Evolutionary conservation across 2,113 vertebrate species (phyloP).

Genomic region (Excalfactoria chinensis): DNA sequence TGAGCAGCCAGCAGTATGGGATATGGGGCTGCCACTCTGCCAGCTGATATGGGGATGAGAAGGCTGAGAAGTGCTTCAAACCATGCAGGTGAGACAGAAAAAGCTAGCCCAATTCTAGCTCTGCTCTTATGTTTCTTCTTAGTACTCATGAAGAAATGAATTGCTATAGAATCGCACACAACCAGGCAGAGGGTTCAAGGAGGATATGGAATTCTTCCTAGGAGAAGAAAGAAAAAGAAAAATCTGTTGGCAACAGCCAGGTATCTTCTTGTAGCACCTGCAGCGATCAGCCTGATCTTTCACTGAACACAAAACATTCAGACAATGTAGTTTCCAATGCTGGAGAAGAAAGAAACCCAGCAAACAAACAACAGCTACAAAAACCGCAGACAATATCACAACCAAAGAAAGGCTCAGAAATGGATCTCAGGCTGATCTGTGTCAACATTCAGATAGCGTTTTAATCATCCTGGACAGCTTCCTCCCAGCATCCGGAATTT

Average conservation of each 20-base stretch:
- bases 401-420: constrained; percentile 4
- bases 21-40: not conserved
- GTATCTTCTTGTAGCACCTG: not conserved
- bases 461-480: constrained; percentile 45
- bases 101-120: not conserved
- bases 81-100: not conserved
- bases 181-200: not conserved
- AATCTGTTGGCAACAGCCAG: not conserved
- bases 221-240: not conserved
- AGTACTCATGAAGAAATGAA: not conserved
- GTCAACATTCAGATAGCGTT: constrained; percentile 17
- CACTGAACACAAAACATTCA: not conserved
- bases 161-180: not conserved
- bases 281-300: not conserved
- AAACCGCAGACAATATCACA: not conserved
- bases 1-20: not conserved
- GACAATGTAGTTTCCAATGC: not conserved
- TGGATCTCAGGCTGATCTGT: constrained; percentile 15
- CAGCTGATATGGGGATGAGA: not conserved
- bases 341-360: not conserved
- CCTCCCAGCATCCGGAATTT: constrained; percentile 9
- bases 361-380: not conserved
- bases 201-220: not conserved
- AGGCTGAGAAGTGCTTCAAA: not conserved
- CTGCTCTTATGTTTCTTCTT: not conserved